A percentile compares a stretch with the other conserved stretches of the same genome.
Conservation (phyloP, 2,113 vertebrate species). For the Beaufortia kweichowensis region DNA sequence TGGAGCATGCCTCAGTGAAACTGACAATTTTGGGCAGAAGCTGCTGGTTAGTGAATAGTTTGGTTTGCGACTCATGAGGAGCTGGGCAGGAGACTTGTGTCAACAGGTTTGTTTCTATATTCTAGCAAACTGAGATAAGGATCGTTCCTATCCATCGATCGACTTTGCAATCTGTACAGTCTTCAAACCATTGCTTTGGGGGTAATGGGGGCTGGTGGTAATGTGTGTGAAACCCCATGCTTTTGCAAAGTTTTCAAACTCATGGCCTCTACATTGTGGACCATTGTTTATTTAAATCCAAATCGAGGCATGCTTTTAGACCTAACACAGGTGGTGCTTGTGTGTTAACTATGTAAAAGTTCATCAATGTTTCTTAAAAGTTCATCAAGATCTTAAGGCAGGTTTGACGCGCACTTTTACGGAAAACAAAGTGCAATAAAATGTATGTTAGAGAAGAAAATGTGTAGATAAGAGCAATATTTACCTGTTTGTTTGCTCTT, state of each 20-base stretch:
- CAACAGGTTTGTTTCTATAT: slow-evolving; percentile 11
- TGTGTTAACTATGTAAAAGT: slow-evolving; percentile 1
- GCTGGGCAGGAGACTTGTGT: slow-evolving; percentile 18
- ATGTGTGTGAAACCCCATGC: background rate
- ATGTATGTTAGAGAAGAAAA: no score
- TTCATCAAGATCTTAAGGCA: no score
- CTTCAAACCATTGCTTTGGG: slow-evolving; percentile 21
- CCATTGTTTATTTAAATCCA: slow-evolving; percentile 25
- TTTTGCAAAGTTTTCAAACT: no score
- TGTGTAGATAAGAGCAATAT: no score
- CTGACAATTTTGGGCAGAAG: no score
- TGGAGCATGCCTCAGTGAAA: no score
- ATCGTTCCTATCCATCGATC: background rate
- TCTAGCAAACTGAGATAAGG: slow-evolving; percentile 4
- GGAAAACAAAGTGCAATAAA: no score
- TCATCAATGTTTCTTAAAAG: background rate
- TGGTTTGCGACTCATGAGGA: background rate
- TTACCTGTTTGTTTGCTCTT: no score
- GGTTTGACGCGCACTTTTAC: no score
- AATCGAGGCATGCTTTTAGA: slow-evolving; percentile 31
- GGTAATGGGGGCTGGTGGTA: background rate
- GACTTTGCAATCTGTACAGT: slow-evolving; percentile 7
- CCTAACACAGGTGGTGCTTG: slow-evolving; percentile 33
- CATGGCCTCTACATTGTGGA: no score
- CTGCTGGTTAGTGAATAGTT: no score